A percentile compares a stretch with the other conserved stretches of the same genome.
Conservation (phyloP, 2,113 vertebrate species). For the Lates calcarifer region DNA sequence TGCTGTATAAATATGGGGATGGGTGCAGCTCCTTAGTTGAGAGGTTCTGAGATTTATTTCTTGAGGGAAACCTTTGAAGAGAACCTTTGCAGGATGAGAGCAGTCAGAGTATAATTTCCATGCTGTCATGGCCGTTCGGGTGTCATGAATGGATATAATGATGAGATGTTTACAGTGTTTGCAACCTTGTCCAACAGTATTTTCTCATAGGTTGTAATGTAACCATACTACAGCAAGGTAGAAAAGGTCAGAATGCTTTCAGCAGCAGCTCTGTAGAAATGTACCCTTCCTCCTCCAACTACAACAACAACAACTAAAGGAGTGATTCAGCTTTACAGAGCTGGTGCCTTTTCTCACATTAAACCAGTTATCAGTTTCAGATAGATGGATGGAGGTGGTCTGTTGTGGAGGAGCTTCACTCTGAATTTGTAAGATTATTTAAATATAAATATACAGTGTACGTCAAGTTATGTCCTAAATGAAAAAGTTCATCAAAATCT, state of each 20-base stretch:
- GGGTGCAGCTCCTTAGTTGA: neutral
- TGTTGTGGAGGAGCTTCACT: neutral
- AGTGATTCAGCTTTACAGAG: neutral
- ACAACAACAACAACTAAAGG: neutral
- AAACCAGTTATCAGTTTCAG: neutral
- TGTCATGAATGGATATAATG: neutral
- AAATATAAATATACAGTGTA: neutral
- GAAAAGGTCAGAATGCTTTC: constrained; percentile 43
- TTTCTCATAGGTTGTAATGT: constrained; percentile 13
- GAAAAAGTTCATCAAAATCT: no score
- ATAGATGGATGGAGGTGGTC: neutral
- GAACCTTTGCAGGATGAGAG: neutral
- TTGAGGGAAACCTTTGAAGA: neutral
- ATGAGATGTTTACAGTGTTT: constrained; percentile 4
- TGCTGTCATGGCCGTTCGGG: neutral
- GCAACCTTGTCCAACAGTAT: constrained; percentile 2
- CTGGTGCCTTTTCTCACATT: neutral
- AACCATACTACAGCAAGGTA: neutral
- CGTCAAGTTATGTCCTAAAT: neutral
- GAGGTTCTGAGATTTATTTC: neutral
- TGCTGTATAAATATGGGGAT: neutral
- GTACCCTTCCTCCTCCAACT: neutral
- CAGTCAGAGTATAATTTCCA: neutral
- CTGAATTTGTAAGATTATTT: neutral
- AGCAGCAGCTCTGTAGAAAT: constrained; percentile 12